Evolutionary conservation across 2,113 vertebrate species (phyloP).

Genomic region (Nettapus auritus): DNA sequence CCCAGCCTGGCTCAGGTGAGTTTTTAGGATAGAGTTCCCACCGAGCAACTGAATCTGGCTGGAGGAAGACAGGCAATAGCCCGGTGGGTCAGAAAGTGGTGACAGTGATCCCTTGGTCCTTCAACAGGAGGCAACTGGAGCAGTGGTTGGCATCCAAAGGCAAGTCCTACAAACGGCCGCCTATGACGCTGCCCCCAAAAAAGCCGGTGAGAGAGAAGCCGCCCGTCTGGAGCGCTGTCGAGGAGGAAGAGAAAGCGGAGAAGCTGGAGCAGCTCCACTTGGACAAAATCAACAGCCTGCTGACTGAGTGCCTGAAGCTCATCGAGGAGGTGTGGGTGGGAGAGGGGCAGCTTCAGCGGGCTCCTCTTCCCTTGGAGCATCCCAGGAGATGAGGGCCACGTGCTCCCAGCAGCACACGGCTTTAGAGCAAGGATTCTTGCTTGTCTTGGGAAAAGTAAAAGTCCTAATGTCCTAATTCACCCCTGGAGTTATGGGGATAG

Average conservation of each 20-base stretch:
- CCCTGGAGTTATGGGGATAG: not conserved
- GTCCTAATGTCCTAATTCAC: not conserved
- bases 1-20: not conserved
- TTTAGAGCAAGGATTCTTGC: not conserved
- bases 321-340: conserved; percentile 77
- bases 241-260: conserved; percentile 72
- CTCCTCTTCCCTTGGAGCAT: not conserved
- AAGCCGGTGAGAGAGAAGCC: conserved; percentile 44
- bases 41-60: not conserved
- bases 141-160: conserved; percentile 89
- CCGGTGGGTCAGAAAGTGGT: not conserved
- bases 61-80: not conserved
- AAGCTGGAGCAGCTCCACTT: conserved; percentile 62
- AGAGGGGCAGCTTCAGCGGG: not conserved
- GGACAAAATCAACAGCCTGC: conserved; percentile 73
- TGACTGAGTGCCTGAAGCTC: conserved; percentile 84
- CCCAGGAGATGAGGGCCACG: not conserved
- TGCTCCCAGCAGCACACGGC: not conserved
- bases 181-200: conserved; percentile 79
- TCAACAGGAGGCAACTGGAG: conserved; percentile 84
- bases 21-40: not conserved
- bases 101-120: not conserved
- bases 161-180: conserved; percentile 90
- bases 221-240: conserved; percentile 76
- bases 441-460: not conserved